A percentile compares a stretch with the other conserved stretches of the same genome.
Conservation (phyloP, 1,140 invertebrate genomes). For the Magallana gigas region DNA sequence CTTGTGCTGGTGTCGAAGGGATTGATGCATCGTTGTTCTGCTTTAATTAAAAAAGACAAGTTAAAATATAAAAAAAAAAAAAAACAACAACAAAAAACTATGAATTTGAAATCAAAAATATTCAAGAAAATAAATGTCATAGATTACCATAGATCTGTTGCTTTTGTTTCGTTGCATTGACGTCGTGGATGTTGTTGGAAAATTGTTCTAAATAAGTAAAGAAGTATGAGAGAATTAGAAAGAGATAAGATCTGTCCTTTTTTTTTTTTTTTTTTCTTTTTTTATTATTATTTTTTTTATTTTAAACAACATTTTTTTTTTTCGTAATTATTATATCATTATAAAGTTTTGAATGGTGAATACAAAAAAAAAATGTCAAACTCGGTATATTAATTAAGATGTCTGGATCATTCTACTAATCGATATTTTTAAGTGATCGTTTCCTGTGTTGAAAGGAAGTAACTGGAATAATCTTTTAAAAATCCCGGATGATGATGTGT, state of each 20-base stretch:
- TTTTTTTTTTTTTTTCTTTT: not conserved
- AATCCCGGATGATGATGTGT: slow-evolving; percentile 15
- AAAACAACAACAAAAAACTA: not conserved
- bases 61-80: not conserved
- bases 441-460: slow-evolving; percentile 10
- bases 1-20: slow-evolving; percentile 7
- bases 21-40: slow-evolving; percentile 11
- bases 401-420: slow-evolving; percentile 15
- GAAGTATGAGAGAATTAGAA: not conserved
- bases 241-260: slow-evolving; percentile 7
- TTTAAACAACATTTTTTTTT: slow-evolving; percentile 7
- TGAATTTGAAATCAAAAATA: not conserved
- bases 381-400: slow-evolving; percentile 17
- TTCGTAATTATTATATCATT: not conserved
- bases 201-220: slow-evolving; percentile 20
- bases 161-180: slow-evolving; percentile 11
- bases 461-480: slow-evolving; percentile 9
- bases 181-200: slow-evolving; percentile 14
- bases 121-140: slow-evolving; percentile 9
- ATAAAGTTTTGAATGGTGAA: not conserved
- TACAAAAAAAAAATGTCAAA: not conserved
- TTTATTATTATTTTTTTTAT: slow-evolving; percentile 4
- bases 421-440: not conserved
- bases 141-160: slow-evolving; percentile 4
- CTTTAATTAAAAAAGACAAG: slow-evolving; percentile 3